These are phyloP conservation scores for Cheilosia soror DNA, from an alignment of 2,888 invertebrate species.

Conservation along the genomic window DNA sequence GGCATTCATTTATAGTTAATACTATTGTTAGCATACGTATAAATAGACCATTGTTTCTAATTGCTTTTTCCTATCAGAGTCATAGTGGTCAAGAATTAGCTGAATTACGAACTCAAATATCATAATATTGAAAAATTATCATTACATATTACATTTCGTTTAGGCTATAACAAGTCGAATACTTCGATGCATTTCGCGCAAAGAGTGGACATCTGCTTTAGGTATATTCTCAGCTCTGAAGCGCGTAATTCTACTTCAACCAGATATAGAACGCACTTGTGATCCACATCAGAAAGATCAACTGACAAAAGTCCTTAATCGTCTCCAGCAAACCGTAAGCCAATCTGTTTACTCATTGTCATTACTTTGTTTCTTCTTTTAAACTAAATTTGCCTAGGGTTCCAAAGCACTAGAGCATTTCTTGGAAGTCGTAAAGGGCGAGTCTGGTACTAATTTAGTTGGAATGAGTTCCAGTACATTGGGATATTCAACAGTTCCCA, in stretches of 20 bases:
- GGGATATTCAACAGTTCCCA: constrained; percentile 86
- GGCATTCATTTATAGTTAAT: not conserved
- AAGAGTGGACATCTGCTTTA: constrained; percentile 91
- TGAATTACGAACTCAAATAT: too few relatives aligned
- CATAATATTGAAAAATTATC: too few relatives aligned
- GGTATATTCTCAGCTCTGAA: constrained; percentile 93
- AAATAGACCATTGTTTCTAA: too few relatives aligned
- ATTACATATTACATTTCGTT: not conserved
- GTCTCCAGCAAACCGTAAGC: constrained; percentile 89
- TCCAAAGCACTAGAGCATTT: constrained; percentile 96
- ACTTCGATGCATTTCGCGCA: constrained; percentile 89
- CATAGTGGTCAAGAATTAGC: too few relatives aligned
- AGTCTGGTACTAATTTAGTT: constrained; percentile 89
- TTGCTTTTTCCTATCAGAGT: too few relatives aligned
- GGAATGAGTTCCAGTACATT: constrained; percentile 82
- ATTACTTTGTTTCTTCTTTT: not conserved
- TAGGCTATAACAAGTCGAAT: constrained; percentile 90
- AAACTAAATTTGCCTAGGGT: constrained; percentile 86
- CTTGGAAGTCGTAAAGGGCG: constrained; percentile 92
- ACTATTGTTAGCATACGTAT: too few relatives aligned
- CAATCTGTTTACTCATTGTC: constrained; percentile 6
- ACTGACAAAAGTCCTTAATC: constrained; percentile 89
- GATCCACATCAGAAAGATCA: constrained; percentile 88
- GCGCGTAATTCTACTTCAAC: constrained; percentile 90
- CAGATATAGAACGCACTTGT: constrained; percentile 92